Evolutionary conservation across 2,113 vertebrate species (phyloP), one percentile per base, ranked within the genome.

Genomic region (Plotosus lineatus): DNA sequence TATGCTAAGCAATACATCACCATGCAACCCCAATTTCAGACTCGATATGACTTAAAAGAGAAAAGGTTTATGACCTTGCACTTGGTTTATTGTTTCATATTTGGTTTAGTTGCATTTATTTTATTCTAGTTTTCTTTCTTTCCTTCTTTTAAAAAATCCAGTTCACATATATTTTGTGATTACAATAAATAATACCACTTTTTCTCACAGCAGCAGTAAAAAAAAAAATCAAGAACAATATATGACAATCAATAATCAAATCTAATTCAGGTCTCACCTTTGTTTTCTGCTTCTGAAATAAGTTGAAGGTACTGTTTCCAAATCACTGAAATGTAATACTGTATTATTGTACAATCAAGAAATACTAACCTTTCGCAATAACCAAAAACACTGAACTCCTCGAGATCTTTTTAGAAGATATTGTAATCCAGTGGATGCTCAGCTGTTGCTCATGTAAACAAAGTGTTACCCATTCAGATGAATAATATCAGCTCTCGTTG

Each of bases 261-360:
- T 77, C 26, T 23, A 38, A 6, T 44, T 46, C 33, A 28, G 9
- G 40, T 40, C 71, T 83, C 46, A 79, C 82, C 50, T 4, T 21
- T 75, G 71, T 9, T 33, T 26, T 76, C 46, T 68, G 26, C 44
- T 36, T 73, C 19, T 23, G 11, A 46, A 21, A 44, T 14, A 17
- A 66, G 46, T 26, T 33, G 44, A 69, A 69, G 11, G 15, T 21
- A 42, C 56, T 36, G 56, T 21, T 60, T 79, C 38, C 44, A 44
- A 6, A 4, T n/a, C 28, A 14, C 66, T 46, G 42, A 12, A 6
- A 28, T 46, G n/a, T 46, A 12, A 46, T 5, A 44, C 44, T 5
- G 44, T 14, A n/a, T 42, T 42, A 12, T 66, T 6, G 21, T 40
- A 40, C 19, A 66, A 66, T 66, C 19, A 23, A 40, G 6, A 23